Evolutionary conservation across 1,140 invertebrate genomes (phyloP), one percentile per base, ranked within the genome.

Genomic region (Sarcophaga peregrina): DNA sequence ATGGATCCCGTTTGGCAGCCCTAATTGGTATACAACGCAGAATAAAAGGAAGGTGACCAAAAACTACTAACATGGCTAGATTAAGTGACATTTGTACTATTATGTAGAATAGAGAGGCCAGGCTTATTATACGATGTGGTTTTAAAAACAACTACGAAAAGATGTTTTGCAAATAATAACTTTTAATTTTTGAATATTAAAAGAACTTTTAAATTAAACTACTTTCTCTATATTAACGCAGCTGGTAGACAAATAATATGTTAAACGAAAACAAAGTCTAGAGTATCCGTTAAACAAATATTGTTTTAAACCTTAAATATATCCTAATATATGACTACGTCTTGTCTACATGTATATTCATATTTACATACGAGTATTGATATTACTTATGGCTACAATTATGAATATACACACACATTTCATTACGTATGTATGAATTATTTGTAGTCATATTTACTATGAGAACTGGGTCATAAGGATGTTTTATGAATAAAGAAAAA

Each of bases 401-500:
- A 68, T 25, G 20, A 58, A 13, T 68, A 25, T 5, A 68, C 58
- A 62, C 15, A 62, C 13, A 11, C 52, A 68, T 68, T 37, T 37
- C 25, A 37, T 37, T 37, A 68, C 5, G 20, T 25, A 20, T 8
- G 20, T 25, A 68, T 37, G 25, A 37, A 1, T 68, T 68, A 37
- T 37, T 37, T 37, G 25, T 37, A 37, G 25, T 37, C 25, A 37
- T 20, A 20, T 20, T 25, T 25, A 68, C 9, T 68, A 68, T 68
- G 17, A 68, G 62, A 68, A 78, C 47, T 78, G 25, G 75, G 75
- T 78, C 75, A 78, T 78, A 52, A 25, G 47, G 75, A 52, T 78
- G 75, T 78, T 78, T 58, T 50, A 78, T 78, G 75, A 78, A 52
- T 78, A 78, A 78, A 52, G 20, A 78, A 78, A 78, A 74, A 45